Percentiles rank a stretch among this genome's conserved stretches.
Conservation (phyloP, 1,140 invertebrate genomes). For the Coenobita brevimanus region DNA sequence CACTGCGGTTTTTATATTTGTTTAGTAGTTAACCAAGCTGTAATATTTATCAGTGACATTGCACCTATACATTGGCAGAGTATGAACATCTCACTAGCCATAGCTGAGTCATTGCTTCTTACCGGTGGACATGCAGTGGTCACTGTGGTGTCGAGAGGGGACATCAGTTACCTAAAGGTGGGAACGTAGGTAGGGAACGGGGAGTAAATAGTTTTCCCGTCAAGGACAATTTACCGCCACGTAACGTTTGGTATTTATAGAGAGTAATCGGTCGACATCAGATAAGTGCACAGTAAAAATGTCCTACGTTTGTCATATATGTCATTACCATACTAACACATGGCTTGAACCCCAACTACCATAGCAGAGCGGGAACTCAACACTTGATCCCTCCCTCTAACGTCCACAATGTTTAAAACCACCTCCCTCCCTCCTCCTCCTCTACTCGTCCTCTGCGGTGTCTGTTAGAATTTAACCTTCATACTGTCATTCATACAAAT, state of each 20-base stretch:
- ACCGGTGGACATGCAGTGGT: no score
- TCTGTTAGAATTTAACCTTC: constrained; percentile 15
- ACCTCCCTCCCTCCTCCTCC: not conserved
- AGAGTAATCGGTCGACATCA: not conserved
- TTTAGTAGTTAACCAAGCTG: no score
- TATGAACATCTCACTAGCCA: no score
- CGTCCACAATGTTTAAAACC: not conserved
- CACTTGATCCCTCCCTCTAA: not conserved
- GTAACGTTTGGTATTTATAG: not conserved
- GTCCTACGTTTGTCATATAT: not conserved
- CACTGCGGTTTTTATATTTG: no score
- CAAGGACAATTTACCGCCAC: not conserved
- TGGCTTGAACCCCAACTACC: not conserved
- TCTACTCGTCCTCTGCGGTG: no score
- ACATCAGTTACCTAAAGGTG: no score
- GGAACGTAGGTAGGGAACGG: not conserved
- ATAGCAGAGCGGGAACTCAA: no score
- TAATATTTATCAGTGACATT: no score
- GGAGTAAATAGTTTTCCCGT: constrained; percentile 13
- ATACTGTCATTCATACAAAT: not conserved
- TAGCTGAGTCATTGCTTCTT: no score
- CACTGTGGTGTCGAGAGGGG: no score
- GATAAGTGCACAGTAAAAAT: constrained; percentile 6
- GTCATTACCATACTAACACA: not conserved
- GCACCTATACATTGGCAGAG: no score